Percentiles rank a stretch among this genome's conserved stretches.
These are phyloP conservation scores for Amiota mariae DNA, from an alignment of 2,888 invertebrate species.

Conservation along the genomic window DNA sequence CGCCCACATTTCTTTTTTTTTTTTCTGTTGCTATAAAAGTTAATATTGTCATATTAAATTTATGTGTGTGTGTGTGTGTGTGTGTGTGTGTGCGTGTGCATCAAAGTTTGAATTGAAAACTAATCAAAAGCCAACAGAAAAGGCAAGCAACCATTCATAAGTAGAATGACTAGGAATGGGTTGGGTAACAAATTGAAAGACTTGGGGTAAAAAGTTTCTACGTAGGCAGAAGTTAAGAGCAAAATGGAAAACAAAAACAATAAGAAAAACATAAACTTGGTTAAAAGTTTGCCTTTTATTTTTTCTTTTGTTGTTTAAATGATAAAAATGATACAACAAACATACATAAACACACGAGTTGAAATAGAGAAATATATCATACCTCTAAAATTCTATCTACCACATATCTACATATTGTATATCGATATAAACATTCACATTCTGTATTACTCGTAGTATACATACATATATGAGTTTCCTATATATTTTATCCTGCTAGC, in stretches of 20 bases:
- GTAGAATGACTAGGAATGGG: too few species aligned
- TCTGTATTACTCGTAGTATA: neutral
- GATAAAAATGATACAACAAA: slow-evolving; percentile 25
- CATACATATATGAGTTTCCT: neutral
- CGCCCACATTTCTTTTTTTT: too few species aligned
- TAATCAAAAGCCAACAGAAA: slow-evolving; percentile 21
- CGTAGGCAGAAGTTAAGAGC: neutral
- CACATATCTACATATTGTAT: neutral
- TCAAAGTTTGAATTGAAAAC: slow-evolving; percentile 10
- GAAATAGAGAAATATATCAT: too few species aligned
- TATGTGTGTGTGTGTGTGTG: too few species aligned
- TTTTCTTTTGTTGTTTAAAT: neutral
- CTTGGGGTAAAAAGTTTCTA: neutral
- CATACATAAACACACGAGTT: neutral
- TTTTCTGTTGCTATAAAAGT: too few species aligned
- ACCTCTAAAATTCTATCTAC: too few species aligned
- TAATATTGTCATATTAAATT: too few species aligned
- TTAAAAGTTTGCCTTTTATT: slow-evolving; percentile 30
- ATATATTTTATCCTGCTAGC: neutral
- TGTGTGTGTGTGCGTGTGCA: too few species aligned
- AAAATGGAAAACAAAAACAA: slow-evolving; percentile 7
- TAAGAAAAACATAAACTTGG: slow-evolving; percentile 27
- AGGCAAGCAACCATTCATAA: neutral
- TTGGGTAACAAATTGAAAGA: too few species aligned
- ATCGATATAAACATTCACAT: neutral